A percentile compares a stretch with the other conserved stretches of the same genome.
Evolutionary conservation across 35 echinoderm and acorn worm genomes (phyloP).

Genomic region (Ptychodera flava): DNA sequence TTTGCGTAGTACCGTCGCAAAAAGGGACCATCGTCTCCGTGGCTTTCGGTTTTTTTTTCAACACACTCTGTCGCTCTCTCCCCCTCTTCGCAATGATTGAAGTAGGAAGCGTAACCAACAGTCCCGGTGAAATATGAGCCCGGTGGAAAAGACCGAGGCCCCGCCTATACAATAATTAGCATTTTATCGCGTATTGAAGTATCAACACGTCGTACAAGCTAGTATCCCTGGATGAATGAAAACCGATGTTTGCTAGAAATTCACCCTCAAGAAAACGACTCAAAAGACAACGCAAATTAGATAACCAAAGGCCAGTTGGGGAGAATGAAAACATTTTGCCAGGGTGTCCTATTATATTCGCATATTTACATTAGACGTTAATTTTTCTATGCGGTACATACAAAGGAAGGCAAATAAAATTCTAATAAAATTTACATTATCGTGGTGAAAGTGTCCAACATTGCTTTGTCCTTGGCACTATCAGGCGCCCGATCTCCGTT

Average conservation of each 20-base stretch:
- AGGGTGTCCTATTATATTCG: neutral
- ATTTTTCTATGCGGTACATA: neutral
- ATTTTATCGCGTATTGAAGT: neutral
- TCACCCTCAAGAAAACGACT: neutral
- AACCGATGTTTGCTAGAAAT: neutral
- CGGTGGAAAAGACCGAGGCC: neutral
- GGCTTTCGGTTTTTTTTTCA: too few species aligned
- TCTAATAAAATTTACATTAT: constrained; percentile 2
- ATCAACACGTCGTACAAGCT: neutral
- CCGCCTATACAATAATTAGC: neutral
- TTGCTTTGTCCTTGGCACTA: neutral
- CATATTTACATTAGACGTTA: neutral
- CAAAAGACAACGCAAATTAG: neutral
- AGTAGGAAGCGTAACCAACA: too few species aligned
- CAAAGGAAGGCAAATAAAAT: neutral
- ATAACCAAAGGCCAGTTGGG: neutral
- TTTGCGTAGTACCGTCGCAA: too few species aligned
- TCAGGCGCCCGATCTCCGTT: neutral
- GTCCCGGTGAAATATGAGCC: neutral
- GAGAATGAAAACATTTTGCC: neutral
- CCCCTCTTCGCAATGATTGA: too few species aligned
- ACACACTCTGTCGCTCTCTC: too few species aligned
- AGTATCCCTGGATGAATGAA: neutral
- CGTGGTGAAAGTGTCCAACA: neutral
- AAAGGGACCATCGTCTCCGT: too few species aligned